These are phyloP conservation scores for Kryptolebias marmoratus DNA, from an alignment of 2,113 vertebrate species.

Conservation along the genomic window DNA sequence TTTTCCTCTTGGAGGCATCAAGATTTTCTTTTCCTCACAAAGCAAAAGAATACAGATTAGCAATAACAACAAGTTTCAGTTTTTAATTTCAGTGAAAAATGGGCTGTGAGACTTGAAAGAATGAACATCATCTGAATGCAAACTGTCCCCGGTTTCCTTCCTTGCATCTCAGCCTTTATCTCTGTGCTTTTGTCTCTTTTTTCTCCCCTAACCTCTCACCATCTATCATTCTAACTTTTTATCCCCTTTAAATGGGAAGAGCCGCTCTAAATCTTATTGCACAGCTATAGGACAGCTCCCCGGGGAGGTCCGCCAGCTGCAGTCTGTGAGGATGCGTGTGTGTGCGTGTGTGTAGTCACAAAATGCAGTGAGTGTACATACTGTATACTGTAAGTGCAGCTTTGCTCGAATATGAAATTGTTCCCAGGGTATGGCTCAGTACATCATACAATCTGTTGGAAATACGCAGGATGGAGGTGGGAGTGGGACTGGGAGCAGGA, in stretches of 20 bases:
- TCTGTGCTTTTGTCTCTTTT: not conserved
- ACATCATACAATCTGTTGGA: conserved; percentile 17
- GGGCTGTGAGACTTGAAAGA: conserved; percentile 9
- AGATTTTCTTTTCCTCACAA: not conserved
- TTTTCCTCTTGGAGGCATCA: not conserved
- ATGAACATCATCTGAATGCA: conserved; percentile 25
- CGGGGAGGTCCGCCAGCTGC: conserved; percentile 17
- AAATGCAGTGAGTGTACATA: not conserved
- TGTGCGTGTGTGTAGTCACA: not conserved
- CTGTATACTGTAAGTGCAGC: conserved; percentile 1
- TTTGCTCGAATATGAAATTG: conserved; percentile 6
- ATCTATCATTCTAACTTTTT: conserved; percentile 28
- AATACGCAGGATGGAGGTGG: conserved; percentile 1
- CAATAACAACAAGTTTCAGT: conserved; percentile 29
- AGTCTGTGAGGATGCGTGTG: not conserved
- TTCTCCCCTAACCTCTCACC: conserved; percentile 13
- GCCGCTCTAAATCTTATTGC: conserved; percentile 36
- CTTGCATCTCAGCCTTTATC: conserved; percentile 24
- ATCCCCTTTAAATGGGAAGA: conserved; percentile 38
- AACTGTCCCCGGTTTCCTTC: conserved; percentile 20
- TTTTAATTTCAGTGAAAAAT: conserved; percentile 37
- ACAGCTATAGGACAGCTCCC: conserved; percentile 39
- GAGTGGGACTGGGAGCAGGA: conserved; percentile 3
- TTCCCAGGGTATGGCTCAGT: not conserved
- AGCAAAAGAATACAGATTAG: conserved; percentile 13